Evolutionary conservation across 2,113 vertebrate genomes (phyloP).

Genomic region (Hemiprocne comata): DNA sequence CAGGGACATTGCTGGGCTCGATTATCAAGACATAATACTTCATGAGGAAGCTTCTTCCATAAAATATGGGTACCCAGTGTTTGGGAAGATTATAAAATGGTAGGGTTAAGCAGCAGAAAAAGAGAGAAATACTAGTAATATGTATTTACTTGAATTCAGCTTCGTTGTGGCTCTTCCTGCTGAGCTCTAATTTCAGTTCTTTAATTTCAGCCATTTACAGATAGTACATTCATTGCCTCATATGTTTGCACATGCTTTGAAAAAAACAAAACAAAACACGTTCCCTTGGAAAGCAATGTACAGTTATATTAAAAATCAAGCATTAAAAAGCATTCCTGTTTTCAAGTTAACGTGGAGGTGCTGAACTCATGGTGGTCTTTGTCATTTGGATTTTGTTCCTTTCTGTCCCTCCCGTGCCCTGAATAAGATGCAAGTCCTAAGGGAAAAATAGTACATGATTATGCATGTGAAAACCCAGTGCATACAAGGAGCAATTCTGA

Average conservation of each 20-base stretch:
- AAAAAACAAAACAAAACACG: not conserved
- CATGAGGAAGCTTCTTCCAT: not conserved
- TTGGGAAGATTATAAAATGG: not conserved
- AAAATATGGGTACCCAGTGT: not conserved
- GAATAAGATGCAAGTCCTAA: slow-evolving; percentile 7
- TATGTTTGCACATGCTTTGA: not conserved
- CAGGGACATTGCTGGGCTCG: not conserved
- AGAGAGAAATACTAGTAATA: not conserved
- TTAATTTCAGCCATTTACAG: slow-evolving; percentile 5
- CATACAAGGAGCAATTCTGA: not conserved
- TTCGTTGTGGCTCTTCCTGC: not conserved
- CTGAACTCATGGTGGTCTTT: slow-evolving; percentile 21
- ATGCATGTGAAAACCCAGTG: not conserved
- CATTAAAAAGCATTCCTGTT: slow-evolving; percentile 29
- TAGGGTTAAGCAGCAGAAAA: not conserved
- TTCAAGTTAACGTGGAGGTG: slow-evolving; percentile 50
- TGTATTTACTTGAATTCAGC: not conserved
- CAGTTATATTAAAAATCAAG: slow-evolving; percentile 20
- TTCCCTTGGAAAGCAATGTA: not conserved
- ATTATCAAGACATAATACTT: not conserved
- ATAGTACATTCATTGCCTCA: not conserved
- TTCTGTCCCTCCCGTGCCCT: not conserved
- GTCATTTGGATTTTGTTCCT: not conserved
- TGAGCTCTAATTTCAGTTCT: not conserved
- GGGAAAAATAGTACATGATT: not conserved